Evolutionary conservation across 2,113 vertebrate genomes (phyloP).

Genomic region (Passer domesticus): DNA sequence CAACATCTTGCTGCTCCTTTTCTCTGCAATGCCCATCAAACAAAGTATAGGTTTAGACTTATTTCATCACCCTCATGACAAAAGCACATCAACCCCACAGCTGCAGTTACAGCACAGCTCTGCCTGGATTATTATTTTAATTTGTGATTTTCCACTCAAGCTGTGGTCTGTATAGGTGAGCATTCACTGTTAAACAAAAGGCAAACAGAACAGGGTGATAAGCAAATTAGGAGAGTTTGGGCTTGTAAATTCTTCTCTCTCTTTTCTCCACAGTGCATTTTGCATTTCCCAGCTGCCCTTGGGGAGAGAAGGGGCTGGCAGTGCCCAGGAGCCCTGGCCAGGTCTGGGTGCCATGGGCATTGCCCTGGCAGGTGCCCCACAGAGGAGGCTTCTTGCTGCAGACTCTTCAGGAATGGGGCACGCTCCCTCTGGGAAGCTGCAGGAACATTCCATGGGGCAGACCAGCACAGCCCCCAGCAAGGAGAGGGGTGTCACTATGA

Average conservation of each 20-base stretch:
- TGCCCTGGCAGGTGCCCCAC: not conserved
- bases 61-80: not conserved
- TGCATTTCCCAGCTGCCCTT: not conserved
- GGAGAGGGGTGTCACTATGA: too few species aligned
- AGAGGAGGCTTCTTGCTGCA: not conserved
- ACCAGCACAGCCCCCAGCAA: not conserved
- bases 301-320: not conserved
- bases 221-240: not conserved
- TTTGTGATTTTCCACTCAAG: not conserved
- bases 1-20: not conserved
- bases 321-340: accelerated
- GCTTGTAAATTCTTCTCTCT: not conserved
- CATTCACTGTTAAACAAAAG: not conserved
- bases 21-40: not conserved
- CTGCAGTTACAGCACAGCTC: not conserved
- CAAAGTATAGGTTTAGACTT: not conserved
- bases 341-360: not conserved
- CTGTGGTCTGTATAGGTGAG: not conserved
- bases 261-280: not conserved
- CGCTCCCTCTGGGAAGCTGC: not conserved
- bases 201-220: not conserved
- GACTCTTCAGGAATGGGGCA: accelerated
- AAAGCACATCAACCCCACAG: not conserved
- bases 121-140: not conserved
- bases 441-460: not conserved